phyloP scores from a whole-genome alignment of 1,140 invertebrate species.

The Proctacanthus coquilletti region DNA sequence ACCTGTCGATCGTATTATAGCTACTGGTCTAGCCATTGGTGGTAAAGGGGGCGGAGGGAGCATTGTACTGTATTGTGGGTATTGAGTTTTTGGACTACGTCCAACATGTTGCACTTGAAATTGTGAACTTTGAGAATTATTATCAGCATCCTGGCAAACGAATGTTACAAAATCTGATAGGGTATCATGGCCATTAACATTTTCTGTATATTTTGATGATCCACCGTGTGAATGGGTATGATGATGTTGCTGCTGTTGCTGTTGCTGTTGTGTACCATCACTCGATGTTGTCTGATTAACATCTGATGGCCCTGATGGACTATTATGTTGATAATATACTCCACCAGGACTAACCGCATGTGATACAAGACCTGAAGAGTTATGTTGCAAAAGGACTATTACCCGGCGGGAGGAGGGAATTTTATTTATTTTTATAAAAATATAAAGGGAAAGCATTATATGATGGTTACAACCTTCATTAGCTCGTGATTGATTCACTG shows the following conservation, averaged over 20 bases:
- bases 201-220: slow-evolving; percentile 9
- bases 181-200: slow-evolving; percentile 50
- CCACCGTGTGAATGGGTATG: not conserved
- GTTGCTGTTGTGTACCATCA: slow-evolving; percentile 7
- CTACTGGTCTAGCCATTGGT: slow-evolving; percentile 88
- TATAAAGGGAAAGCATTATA: too few species aligned
- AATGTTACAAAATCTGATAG: slow-evolving; percentile 93
- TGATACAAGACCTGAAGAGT: slow-evolving; percentile 18
- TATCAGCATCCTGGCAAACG: slow-evolving; percentile 85
- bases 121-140: slow-evolving; percentile 53
- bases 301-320: slow-evolving; percentile 13
- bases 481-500: slow-evolving; percentile 16
- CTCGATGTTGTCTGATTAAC: slow-evolving; percentile 3
- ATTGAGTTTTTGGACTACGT: slow-evolving; percentile 11
- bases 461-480: slow-evolving; percentile 14
- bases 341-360: slow-evolving; percentile 31
- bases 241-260: slow-evolving; percentile 21
- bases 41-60: slow-evolving; percentile 90
- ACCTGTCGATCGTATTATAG: slow-evolving; percentile 83
- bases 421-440: too few species aligned
- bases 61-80: slow-evolving; percentile 74
- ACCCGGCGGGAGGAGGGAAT: too few species aligned
- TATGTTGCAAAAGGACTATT: slow-evolving; percentile 19
- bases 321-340: slow-evolving; percentile 35
- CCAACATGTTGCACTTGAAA: slow-evolving; percentile 20